Conservation (phyloP, 2,113 vertebrate species). For the Arenaria interpres region DNA sequence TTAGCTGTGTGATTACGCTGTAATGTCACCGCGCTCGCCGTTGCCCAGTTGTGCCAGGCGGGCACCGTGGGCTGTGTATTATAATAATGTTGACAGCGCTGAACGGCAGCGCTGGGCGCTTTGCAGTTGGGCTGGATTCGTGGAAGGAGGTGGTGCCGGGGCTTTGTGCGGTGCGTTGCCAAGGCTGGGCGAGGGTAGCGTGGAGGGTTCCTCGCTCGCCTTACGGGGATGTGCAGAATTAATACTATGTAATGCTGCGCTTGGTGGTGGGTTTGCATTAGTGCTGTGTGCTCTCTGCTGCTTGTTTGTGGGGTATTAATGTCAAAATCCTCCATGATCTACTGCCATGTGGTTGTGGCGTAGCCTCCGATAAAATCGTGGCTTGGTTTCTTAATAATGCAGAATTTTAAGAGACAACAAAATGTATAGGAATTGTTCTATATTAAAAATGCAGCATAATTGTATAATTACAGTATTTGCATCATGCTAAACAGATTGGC, state of each 20-base stretch:
- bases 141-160: background rate
- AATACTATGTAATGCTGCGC: constrained; percentile 15
- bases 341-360: background rate
- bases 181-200: background rate
- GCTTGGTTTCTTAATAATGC: constrained; percentile 35
- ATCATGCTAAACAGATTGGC: constrained; percentile 64
- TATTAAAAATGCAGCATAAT: constrained; percentile 72
- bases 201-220: background rate
- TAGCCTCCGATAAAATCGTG: constrained; percentile 1
- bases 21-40: background rate
- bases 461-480: constrained; percentile 67
- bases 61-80: background rate
- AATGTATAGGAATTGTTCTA: constrained; percentile 60
- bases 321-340: constrained; percentile 22
- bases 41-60: constrained; percentile 24
- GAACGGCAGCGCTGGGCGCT: background rate
- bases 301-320: constrained; percentile 35
- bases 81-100: background rate
- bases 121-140: background rate
- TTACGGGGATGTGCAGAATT: background rate
- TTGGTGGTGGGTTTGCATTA: background rate
- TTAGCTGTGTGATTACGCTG: background rate
- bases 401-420: constrained; percentile 43
- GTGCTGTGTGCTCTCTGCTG: background rate
- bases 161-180: background rate